These are phyloP conservation scores for Neodon shergylaensis DNA, from an alignment of 2,113 vertebrate genomes.

Conservation along the genomic window DNA sequence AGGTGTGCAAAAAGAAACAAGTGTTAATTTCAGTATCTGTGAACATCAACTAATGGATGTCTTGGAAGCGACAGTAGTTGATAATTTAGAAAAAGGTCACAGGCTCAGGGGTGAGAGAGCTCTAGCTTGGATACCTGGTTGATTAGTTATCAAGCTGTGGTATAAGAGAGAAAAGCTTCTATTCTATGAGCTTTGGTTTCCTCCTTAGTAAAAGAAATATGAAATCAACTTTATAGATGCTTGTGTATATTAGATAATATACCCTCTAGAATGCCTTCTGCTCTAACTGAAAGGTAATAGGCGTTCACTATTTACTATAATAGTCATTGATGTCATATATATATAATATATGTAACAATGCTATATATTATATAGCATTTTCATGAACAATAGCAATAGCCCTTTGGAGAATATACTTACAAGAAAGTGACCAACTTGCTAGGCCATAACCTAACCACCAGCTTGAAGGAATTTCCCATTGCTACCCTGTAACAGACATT, in stretches of 20 bases:
- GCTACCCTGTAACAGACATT: background rate
- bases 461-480: background rate
- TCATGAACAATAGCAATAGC: background rate
- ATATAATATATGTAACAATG: too few relatives aligned
- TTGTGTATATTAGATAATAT: conserved; percentile 18
- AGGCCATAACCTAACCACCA: background rate
- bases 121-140: background rate
- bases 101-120: background rate
- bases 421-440: background rate
- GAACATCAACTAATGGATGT: background rate
- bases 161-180: background rate
- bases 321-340: background rate
- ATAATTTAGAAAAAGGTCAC: conserved; percentile 3
- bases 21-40: background rate
- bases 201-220: conserved; percentile 11
- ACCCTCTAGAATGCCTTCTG: background rate
- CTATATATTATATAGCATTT: conserved; percentile 5
- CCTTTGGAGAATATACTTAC: background rate
- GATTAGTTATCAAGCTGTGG: background rate
- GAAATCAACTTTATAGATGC: conserved; percentile 34
- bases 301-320: background rate
- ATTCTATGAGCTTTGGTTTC: conserved; percentile 11
- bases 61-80: background rate
- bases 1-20: conserved; percentile 10
- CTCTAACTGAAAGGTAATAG: background rate